A percentile compares a stretch with the other conserved stretches of the same genome.
These are phyloP conservation scores for Phthorimaea operculella DNA, from an alignment of 1,140 invertebrate species.

Conservation along the genomic window DNA sequence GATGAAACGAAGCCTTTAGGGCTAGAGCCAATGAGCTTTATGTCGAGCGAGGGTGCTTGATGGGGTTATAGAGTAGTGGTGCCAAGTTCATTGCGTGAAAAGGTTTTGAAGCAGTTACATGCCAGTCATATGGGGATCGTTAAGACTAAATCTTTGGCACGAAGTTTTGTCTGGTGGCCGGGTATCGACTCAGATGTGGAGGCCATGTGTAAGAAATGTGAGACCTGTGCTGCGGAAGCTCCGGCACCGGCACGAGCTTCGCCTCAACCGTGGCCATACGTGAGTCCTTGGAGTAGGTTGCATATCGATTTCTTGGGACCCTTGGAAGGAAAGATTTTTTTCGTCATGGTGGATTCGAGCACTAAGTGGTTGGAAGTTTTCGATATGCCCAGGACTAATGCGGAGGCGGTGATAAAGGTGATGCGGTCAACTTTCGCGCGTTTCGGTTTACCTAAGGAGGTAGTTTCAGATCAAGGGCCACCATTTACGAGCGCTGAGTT, in stretches of 20 bases:
- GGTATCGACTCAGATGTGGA: too few relatives aligned
- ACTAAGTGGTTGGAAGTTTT: constrained; percentile 1
- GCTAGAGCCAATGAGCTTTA: too few relatives aligned
- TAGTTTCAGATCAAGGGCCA: neutral
- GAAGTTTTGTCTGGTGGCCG: too few relatives aligned
- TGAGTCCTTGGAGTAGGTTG: neutral
- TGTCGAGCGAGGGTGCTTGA: too few relatives aligned
- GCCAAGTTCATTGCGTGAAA: too few relatives aligned
- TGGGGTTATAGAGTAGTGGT: too few relatives aligned
- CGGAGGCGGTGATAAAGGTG: neutral
- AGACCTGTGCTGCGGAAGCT: neutral
- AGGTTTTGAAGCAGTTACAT: too few relatives aligned
- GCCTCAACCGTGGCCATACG: neutral
- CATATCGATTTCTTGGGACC: constrained; percentile 2
- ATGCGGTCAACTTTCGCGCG: neutral
- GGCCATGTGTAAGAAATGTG: neutral
- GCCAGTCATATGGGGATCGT: too few relatives aligned
- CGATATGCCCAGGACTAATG: neutral
- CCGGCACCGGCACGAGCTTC: neutral
- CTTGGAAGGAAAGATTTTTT: neutral
- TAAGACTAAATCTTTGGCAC: too few relatives aligned
- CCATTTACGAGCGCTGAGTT: constrained; percentile 4
- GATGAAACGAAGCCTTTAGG: too few relatives aligned
- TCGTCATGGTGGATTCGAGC: neutral
- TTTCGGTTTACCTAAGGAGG: neutral